Base-by-base conservation (phyloP, 2,797 vertebrate species). In the Molossus alvarezi region DNA sequence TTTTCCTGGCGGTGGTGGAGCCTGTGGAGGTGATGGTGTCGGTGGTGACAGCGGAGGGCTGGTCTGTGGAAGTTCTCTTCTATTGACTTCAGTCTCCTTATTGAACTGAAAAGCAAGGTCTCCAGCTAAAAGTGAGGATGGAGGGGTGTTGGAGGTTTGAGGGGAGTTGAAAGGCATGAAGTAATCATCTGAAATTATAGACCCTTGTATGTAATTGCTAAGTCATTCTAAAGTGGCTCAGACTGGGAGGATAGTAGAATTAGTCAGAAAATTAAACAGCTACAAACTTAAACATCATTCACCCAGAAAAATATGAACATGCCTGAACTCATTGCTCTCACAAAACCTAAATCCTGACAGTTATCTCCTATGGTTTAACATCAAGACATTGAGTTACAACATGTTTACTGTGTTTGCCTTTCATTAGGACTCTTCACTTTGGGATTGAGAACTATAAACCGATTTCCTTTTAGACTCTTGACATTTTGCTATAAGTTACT, bases 201-300 rank as follows among this genome's bases (percentile, higher is more conserved):
- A 10, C 20, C 41, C 45, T 60, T 75, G 29, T 64, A 45, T 21
- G 29, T 73, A 80, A 67, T 60, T 80, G 11, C 11, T 72, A 93
- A 85, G 29, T 88, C 58, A 29, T 65, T 88, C 73, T 90, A 60
- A 64, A 64, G 41, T 27, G 48, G 25, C 14, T 91, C 62, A 75
- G 45, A 67, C 18, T 41, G 65, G 53, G n/a, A 87, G 33, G 75
- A 58, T 21, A 69, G 45, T 69, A 53, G 55, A 53, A 64, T 94
- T 85, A 82, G 64, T 95, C 81, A 72, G n/a, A 91, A 97, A 93
- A 84, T 82, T 25, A 91, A 95, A 75, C 8, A 95, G 37, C 53
- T 73, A 75, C 80, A 87, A 83, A 9, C 18, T 33, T 88, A 84
- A 84, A 45, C 76, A 88, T 91, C 93, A 91, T 93, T 91, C 55